phyloP scores from a whole-genome alignment of 1,140 invertebrate species.

The Eufriesea mexicana region DNA sequence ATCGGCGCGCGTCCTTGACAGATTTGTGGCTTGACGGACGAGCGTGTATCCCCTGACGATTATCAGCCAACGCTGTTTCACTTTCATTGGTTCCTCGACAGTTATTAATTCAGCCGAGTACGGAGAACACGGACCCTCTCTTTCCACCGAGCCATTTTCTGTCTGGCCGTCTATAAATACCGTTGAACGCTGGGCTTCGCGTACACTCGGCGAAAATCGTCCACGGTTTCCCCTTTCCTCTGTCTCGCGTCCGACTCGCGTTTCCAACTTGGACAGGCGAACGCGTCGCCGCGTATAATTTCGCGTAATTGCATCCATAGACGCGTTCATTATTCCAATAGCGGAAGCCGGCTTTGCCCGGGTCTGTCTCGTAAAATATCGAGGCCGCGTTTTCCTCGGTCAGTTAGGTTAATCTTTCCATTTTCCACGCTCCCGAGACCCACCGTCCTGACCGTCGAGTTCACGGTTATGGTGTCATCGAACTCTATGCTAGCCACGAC shows the following conservation, averaged over 20 bases:
- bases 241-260: neutral
- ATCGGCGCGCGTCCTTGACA: slow-evolving; percentile 42
- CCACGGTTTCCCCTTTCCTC: neutral
- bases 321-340: slow-evolving; percentile 41
- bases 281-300: slow-evolving; percentile 37
- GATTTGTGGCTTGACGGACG: slow-evolving; percentile 22
- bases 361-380: slow-evolving; percentile 24
- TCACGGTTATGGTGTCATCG: slow-evolving; percentile 54
- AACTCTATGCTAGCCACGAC: slow-evolving; percentile 18
- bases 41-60: neutral
- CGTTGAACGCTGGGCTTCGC: neutral
- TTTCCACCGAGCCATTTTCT: slow-evolving; percentile 50
- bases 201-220: slow-evolving; percentile 35
- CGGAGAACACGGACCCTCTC: slow-evolving; percentile 41
- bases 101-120: slow-evolving; percentile 59
- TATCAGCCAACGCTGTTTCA: slow-evolving; percentile 26
- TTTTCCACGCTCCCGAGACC: slow-evolving; percentile 46
- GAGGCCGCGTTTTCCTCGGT: slow-evolving; percentile 10
- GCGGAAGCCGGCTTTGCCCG: neutral
- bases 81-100: slow-evolving; percentile 55
- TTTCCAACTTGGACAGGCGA: neutral
- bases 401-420: slow-evolving; percentile 9
- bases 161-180: slow-evolving; percentile 63
- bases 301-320: slow-evolving; percentile 28
- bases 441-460: slow-evolving; percentile 4